Conservation (phyloP, 1,140 invertebrate species). For the Drosophila pallidifrons region DNA sequence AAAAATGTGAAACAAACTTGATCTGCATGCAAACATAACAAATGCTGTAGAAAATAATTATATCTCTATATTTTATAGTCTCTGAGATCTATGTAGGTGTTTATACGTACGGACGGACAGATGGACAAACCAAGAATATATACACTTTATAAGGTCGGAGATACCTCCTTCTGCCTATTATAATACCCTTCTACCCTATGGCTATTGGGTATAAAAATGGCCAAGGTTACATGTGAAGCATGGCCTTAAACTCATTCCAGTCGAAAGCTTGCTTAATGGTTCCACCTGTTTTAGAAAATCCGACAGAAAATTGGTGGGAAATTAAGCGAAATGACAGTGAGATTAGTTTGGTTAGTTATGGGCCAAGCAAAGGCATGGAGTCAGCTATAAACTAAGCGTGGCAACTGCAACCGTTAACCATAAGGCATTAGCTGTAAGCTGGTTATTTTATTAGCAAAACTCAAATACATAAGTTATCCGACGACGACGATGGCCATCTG, state of each 20-base stretch:
- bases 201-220: background rate
- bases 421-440: conserved; percentile 1
- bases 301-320: conserved; percentile 3
- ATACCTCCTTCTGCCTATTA: too few species aligned
- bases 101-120: too few species aligned
- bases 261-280: background rate
- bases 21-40: too few species aligned
- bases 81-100: too few species aligned
- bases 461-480: conserved; percentile 15
- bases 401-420: background rate
- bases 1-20: too few species aligned
- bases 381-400: background rate
- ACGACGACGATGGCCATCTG: background rate
- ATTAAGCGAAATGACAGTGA: conserved; percentile 2
- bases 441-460: conserved; percentile 18
- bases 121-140: too few species aligned
- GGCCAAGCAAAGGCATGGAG: background rate
- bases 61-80: too few species aligned
- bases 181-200: too few species aligned
- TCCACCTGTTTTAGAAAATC: conserved; percentile 1
- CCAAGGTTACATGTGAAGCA: background rate
- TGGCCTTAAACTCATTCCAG: background rate
- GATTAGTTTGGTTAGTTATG: conserved; percentile 2
- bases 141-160: too few species aligned
- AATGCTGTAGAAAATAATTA: too few species aligned